Evolutionary conservation across 2,797 vertebrate genomes (phyloP).

Genomic region (Micrastur ruficollis): DNA sequence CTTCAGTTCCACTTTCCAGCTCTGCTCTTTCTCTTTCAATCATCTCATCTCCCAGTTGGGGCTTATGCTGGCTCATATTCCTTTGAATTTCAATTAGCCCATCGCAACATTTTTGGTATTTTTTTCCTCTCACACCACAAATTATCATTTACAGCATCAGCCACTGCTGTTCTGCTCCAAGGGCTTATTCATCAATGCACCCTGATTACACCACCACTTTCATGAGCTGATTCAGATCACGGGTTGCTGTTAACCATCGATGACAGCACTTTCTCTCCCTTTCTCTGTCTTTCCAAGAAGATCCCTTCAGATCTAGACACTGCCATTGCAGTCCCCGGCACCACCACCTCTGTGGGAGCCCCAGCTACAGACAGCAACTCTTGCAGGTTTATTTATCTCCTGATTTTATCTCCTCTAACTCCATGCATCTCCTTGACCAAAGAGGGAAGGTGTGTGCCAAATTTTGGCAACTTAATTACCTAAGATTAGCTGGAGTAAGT

Average conservation of each 20-base stretch:
- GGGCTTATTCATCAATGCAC: neutral
- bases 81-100: neutral
- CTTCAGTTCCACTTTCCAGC: neutral
- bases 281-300: neutral
- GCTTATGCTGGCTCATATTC: neutral
- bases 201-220: neutral
- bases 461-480: rapidly evolving
- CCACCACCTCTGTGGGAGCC: neutral
- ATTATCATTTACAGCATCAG: neutral
- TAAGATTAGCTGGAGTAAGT: neutral
- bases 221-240: neutral
- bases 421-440: neutral
- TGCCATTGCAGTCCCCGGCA: neutral
- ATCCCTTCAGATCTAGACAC: too few relatives aligned
- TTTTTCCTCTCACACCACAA: neutral
- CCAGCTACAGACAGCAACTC: neutral
- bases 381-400: rapidly evolving
- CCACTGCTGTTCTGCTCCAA: neutral
- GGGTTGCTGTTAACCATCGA: neutral
- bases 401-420: neutral
- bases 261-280: neutral
- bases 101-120: neutral
- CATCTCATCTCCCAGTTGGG: neutral
- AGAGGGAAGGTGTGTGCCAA: rapidly evolving
- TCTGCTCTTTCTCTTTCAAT: neutral